These are phyloP conservation scores for Sphenopsis melanotis DNA, from an alignment of 2,797 vertebrate genomes.

Conservation along the genomic window DNA sequence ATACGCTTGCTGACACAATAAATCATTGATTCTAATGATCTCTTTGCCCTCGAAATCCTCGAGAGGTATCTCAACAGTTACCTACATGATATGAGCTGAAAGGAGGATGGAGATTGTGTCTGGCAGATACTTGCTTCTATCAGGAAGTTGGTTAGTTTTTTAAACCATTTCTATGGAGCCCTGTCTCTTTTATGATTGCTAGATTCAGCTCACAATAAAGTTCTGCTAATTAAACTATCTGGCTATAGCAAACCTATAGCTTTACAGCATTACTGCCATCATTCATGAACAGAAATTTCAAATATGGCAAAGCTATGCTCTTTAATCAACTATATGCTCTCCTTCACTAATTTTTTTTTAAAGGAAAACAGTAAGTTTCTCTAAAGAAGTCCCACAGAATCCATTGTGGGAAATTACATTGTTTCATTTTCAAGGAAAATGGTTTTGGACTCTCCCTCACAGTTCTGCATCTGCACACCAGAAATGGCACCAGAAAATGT, in stretches of 20 bases:
- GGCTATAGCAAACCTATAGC: not conserved
- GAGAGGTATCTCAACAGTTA: not conserved
- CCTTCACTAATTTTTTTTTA: not conserved
- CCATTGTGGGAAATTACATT: fast-evolving
- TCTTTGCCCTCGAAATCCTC: not conserved
- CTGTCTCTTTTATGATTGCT: not conserved
- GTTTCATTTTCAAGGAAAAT: not conserved
- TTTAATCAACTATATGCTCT: not conserved
- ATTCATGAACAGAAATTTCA: not conserved
- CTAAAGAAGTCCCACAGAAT: not conserved
- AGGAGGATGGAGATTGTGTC: not conserved
- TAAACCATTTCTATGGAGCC: not conserved
- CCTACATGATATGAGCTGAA: not conserved
- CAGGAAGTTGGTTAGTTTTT: not conserved
- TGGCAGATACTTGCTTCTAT: not conserved
- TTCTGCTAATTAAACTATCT: not conserved
- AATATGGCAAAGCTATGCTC: not conserved
- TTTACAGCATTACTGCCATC: not conserved
- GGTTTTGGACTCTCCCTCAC: not conserved
- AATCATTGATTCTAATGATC: not conserved
- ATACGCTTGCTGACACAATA: not conserved
- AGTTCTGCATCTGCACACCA: not conserved
- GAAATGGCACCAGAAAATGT: not conserved
- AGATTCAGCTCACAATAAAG: not conserved
- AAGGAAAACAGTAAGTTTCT: not conserved